Evolutionary conservation across 2,113 vertebrate genomes (phyloP).

Genomic region (Microtus montanus): DNA sequence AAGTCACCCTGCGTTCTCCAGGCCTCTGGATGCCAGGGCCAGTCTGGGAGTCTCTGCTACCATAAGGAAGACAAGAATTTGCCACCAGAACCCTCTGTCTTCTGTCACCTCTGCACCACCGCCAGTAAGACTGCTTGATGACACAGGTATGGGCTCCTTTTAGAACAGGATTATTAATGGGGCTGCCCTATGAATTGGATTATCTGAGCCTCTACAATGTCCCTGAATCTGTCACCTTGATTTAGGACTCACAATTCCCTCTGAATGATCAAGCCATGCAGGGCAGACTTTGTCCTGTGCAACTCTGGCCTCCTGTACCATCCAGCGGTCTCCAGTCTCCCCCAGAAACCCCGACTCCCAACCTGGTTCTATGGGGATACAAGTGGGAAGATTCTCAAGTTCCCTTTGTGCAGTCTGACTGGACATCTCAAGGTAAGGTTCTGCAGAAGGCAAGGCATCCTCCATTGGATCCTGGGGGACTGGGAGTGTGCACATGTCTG

Average conservation of each 20-base stretch:
- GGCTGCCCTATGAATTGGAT: neutral
- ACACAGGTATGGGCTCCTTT: fast-evolving
- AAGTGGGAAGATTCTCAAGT: neutral
- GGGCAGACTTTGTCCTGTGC: fast-evolving
- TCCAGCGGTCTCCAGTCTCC: neutral
- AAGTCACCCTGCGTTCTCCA: too few species aligned
- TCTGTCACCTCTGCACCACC: neutral
- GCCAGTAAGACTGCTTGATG: neutral
- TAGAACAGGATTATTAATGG: fast-evolving
- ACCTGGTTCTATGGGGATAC: too few species aligned
- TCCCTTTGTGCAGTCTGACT: neutral
- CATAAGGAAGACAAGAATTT: neutral
- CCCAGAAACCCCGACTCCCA: too few species aligned
- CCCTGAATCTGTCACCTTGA: neutral
- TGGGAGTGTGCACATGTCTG: fast-evolving
- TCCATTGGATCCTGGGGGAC: neutral
- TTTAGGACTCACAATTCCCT: neutral
- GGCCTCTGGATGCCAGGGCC: too few species aligned
- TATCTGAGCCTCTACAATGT: neutral
- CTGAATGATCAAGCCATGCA: fast-evolving
- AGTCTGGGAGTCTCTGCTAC: neutral
- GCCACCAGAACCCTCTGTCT: neutral
- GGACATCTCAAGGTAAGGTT: neutral
- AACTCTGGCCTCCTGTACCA: too few species aligned
- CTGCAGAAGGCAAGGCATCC: fast-evolving